Conservation (phyloP, 1,140 invertebrate genomes). For the Drosophila varians region DNA sequence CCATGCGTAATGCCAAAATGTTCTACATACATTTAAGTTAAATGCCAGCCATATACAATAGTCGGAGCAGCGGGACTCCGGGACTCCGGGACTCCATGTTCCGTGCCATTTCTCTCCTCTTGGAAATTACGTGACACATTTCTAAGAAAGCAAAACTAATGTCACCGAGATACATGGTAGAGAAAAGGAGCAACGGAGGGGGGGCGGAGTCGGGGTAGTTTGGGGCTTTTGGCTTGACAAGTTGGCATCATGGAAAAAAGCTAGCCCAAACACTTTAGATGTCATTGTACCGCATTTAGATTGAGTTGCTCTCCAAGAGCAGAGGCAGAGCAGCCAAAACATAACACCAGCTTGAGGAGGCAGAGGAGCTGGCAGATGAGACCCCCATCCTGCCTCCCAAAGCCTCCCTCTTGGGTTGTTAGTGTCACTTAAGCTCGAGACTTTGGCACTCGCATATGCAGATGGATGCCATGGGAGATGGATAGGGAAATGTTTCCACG, state of each 20-base stretch:
- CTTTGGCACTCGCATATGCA: constrained; percentile 70
- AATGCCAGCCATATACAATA: constrained; percentile 77
- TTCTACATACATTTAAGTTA: constrained; percentile 75
- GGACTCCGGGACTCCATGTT: not conserved
- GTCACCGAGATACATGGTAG: constrained; percentile 46
- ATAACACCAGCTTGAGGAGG: constrained; percentile 50
- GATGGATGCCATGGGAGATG: constrained; percentile 44
- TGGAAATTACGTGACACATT: constrained; percentile 80
- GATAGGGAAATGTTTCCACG: constrained; percentile 13
- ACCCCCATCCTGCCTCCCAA: constrained; percentile 1
- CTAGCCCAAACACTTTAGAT: constrained; percentile 76
- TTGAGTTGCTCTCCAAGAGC: constrained; percentile 66
- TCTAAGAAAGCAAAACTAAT: constrained; percentile 80
- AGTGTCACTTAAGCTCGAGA: constrained; percentile 78
- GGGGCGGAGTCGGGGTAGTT: not conserved
- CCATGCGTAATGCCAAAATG: constrained; percentile 57
- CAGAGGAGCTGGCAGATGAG: constrained; percentile 8
- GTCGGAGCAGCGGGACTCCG: constrained; percentile 32
- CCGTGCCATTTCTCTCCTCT: constrained; percentile 2
- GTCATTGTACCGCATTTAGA: constrained; percentile 82
- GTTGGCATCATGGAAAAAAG: constrained; percentile 53
- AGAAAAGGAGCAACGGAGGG: not conserved
- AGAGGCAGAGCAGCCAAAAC: constrained; percentile 63
- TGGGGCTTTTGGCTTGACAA: constrained; percentile 34
- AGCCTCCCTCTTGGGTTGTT: constrained; percentile 45